These are phyloP conservation scores for Selenia dentaria DNA, from an alignment of 2,888 invertebrate species.

Conservation along the genomic window DNA sequence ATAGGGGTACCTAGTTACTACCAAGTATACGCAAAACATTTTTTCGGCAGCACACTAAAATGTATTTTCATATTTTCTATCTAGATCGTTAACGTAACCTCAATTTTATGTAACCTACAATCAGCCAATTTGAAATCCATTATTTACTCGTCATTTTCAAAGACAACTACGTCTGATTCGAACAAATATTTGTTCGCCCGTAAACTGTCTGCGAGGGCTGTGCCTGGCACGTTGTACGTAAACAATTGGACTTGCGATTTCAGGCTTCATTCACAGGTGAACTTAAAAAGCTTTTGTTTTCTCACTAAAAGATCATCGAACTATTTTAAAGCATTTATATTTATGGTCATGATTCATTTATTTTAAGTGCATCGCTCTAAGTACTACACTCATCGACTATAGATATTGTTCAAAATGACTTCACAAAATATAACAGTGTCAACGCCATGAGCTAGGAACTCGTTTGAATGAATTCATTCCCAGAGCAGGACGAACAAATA, in stretches of 20 bases:
- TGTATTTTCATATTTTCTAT: too few species aligned
- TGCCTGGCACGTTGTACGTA: constrained; percentile 41
- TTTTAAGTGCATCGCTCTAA: background rate
- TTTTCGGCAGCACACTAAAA: too few species aligned
- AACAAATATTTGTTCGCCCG: constrained; percentile 25
- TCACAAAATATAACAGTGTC: too few species aligned
- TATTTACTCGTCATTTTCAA: constrained; percentile 25
- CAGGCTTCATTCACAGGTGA: constrained; percentile 18
- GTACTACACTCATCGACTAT: too few species aligned
- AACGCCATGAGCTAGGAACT: too few species aligned
- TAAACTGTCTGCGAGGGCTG: constrained; percentile 35
- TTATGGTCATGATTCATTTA: constrained; percentile 3
- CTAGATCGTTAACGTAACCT: background rate
- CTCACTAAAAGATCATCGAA: constrained; percentile 10
- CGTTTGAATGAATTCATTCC: too few species aligned
- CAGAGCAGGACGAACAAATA: too few species aligned
- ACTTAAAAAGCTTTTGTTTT: constrained; percentile 15
- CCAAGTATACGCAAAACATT: too few species aligned
- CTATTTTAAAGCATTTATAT: constrained; percentile 4
- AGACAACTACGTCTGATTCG: constrained; percentile 25
- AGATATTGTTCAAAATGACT: too few species aligned
- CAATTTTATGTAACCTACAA: constrained; percentile 1
- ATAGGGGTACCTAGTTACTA: too few species aligned
- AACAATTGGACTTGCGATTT: constrained; percentile 27
- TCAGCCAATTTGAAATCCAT: constrained; percentile 16